Base-by-base conservation (phyloP, 2,797 vertebrate genomes). In the Hoplostethus atlanticus region DNA sequence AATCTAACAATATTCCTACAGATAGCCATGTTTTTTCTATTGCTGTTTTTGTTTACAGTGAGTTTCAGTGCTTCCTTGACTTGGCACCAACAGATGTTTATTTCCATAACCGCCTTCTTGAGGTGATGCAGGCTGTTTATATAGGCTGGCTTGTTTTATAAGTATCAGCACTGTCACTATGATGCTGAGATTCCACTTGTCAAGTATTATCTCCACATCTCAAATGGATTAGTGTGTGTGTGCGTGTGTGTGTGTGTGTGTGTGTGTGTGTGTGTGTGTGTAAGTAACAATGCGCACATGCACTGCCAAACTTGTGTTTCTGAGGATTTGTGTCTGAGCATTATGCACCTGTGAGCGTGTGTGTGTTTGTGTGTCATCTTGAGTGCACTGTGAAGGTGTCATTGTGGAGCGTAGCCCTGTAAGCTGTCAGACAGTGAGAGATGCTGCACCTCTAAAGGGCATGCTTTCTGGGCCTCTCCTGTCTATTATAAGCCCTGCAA, bases 401-500 rank as follows among this genome's bases (percentile, higher is more conserved):
- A 90, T 90, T 91, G 91, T 89, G 83, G 68, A 88, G 84, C 84
- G 80, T 36, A 77, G 87, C 87, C 87, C 91, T 93, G 90, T 90
- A 89, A 91, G 89, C 91, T 94, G 92, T 93, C 93, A 93, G 89
- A 76, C 87, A 40, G 82, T 92, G 93, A 94, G 91, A 92, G 90
- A 94, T 92, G 90, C 92, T 80, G 88, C 87, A 83, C 84, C 92
- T 92, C 89, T 82, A 92, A 92, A 92, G 92, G 91, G 74, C 91
- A 90, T 72, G 86, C 84, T 90, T 92, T 88, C 88, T 85, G 77
- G 90, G 88, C 86, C 91, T 87, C 82, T 85, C 86, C 91, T 94
- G 91, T 94, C 92, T 94, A 92, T 94, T 93, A 92, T 90, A 88
- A 93, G 90, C 90, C 88, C 89, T 74, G 85, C 79, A 89, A 91